Evolutionary conservation across 2,888 invertebrate genomes (phyloP), one percentile per base, ranked within the genome.

Genomic region (Cantharis flavilabris): DNA sequence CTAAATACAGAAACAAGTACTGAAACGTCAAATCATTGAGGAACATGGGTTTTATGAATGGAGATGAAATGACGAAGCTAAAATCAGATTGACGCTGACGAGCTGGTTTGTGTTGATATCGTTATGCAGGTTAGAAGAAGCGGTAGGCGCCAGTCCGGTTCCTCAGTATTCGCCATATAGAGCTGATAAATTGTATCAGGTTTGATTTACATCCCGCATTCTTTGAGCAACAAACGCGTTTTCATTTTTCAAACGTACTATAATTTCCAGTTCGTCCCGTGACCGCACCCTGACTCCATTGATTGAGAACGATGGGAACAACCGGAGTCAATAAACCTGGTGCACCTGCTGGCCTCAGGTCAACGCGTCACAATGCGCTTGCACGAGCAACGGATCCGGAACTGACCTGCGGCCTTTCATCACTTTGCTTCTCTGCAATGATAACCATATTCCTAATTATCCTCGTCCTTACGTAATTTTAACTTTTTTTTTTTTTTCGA

Each of bases 321-420:
- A 80, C 82, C 83, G 87, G 86, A 88, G 88, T 88, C 88, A 88
- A 88, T 88, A 88, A 88, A 88, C 88, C 87, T 88, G 85, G 82
- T 88, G 88, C 88, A 88, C 88, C 88, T 88, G 88, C 87, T 86
- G 87, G 87, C 87, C 88, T 86, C 86, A 86, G 88, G 88, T 88
- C 88, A 88, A 85, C 85, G 81, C 81, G 81, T 82, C 80, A 83
- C 83, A 82, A 82, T 83, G 81, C 79, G 81, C 80, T 77, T 79
- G 78, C 78, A 79, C 75, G 71, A 76, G 76, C 73, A 79, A 78
- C 82, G 82, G 81, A 81, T 82, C 81, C 82, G 82, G 83, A 83
- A 85, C 81, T 80, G 83, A 82, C 82, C 82, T 79, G 81, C 77
- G 76, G 77, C 79, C 76, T 75, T 69, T 79, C 76, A 71, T 77